Conservation (phyloP, 2,888 invertebrate species). For the Podotricha telesiphe region DNA sequence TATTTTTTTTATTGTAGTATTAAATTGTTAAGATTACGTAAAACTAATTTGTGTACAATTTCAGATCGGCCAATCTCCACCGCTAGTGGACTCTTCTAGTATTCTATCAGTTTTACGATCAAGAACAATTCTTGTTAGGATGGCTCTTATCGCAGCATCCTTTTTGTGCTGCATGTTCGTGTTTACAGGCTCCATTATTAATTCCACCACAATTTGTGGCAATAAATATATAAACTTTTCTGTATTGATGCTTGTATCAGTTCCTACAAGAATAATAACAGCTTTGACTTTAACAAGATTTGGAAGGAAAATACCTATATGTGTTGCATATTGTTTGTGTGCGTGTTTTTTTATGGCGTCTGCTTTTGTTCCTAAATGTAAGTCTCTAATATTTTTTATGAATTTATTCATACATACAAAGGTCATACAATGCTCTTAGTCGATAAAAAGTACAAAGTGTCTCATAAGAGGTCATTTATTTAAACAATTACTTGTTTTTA, state of each 20-base stretch:
- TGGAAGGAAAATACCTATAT: slow-evolving; percentile 81
- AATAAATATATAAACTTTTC: slow-evolving; percentile 91
- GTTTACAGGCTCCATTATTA: slow-evolving; percentile 89
- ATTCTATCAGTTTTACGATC: slow-evolving; percentile 64
- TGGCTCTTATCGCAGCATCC: slow-evolving; percentile 77
- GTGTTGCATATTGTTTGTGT: slow-evolving; percentile 72
- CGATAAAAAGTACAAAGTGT: no score
- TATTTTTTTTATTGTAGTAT: not conserved
- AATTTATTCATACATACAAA: not conserved
- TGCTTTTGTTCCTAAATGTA: slow-evolving; percentile 81
- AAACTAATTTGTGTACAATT: slow-evolving; percentile 23
- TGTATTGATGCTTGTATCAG: slow-evolving; percentile 84
- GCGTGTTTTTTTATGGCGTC: slow-evolving; percentile 81
- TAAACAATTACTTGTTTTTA: slow-evolving; percentile 42
- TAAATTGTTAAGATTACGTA: not conserved
- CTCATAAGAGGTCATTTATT: no score
- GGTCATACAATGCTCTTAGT: no score
- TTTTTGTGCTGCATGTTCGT: slow-evolving; percentile 90
- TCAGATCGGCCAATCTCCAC: slow-evolving; percentile 50
- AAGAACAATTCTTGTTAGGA: slow-evolving; percentile 61
- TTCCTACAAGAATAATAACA: slow-evolving; percentile 82
- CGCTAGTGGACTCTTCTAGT: slow-evolving; percentile 47
- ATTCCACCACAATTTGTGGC: slow-evolving; percentile 88
- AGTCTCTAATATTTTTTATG: slow-evolving; percentile 48
- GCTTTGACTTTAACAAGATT: slow-evolving; percentile 85